A percentile compares a stretch with the other conserved stretches of the same genome.
Conservation (phyloP, 1,140 invertebrate species). For the Drosophila pectinifera region DNA sequence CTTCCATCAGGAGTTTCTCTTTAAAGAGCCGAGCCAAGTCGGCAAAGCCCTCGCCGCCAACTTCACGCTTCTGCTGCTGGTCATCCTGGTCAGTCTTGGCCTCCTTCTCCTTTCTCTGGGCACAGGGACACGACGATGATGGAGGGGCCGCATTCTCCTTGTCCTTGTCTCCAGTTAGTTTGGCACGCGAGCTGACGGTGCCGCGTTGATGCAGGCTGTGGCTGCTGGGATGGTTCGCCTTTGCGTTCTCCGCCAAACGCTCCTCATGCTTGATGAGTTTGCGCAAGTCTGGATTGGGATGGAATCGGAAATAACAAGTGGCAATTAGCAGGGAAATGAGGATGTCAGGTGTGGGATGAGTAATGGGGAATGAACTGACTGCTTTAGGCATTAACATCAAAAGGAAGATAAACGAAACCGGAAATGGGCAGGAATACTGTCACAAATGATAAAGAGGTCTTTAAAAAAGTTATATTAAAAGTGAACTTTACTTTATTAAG, state of each 20-base stretch:
- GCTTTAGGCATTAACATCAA: not conserved
- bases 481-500: not conserved
- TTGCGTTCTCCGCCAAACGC: constrained; percentile 55
- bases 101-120: constrained; percentile 27
- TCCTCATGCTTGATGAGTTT: constrained; percentile 83
- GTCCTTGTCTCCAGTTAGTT: constrained; percentile 38
- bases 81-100: constrained; percentile 16
- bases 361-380: constrained; percentile 1
- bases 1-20: constrained; percentile 54
- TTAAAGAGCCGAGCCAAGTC: constrained; percentile 39
- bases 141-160: constrained; percentile 42
- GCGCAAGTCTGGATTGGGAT: constrained; percentile 67
- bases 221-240: constrained; percentile 51
- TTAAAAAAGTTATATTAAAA: not conserved
- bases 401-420: not conserved
- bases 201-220: constrained; percentile 62
- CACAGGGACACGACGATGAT: not conserved
- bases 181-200: constrained; percentile 79
- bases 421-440: not conserved
- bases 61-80: constrained; percentile 2
- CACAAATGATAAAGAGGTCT: not conserved
- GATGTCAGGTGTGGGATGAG: constrained; percentile 11
- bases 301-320: constrained; percentile 33
- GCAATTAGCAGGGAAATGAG: constrained; percentile 27
- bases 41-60: constrained; percentile 3